Evolutionary conservation across 2,113 vertebrate species (phyloP), one percentile per base, ranked within the genome.

Genomic region (Willisornis vidua): DNA sequence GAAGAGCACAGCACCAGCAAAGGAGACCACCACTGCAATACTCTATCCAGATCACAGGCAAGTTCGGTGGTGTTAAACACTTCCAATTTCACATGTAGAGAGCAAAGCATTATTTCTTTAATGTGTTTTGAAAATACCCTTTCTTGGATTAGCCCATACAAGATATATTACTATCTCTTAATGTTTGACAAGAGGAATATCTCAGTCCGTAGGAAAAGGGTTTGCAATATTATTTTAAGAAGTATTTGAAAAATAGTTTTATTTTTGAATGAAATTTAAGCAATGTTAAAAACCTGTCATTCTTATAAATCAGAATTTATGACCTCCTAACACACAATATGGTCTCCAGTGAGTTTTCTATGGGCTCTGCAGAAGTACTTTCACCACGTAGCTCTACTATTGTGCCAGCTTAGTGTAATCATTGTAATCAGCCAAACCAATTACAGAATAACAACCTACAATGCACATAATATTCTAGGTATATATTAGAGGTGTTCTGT

Each of bases 361-460:
- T 12, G 22, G 12, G 37, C 52, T 91, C 39, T 63, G 13, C 35
- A 52, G 43, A 89, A 74, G n/a, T 65, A 49, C 55, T 83, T 94
- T 73, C 75, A 71, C 48, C 52, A 65, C 67, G 65, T 74, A 86
- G 31, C 41, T 85, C 16, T 22, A 39, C 55, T 81, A 41, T 93
- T 93, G 85, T 88, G 88, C 75, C 83, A 90, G 11, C 59, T 86
- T 84, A 88, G 16, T 45, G 33, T 96, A 96, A 93, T 93, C 63
- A 92, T 92, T 90, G 70, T 90, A 80, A 92, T 94, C 70, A 96
- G 63, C 33, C 61, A 82, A 93, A 79, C 49, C 77, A 92, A 74
- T 86, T 93, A 81, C 79, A 86, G 77, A 72, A 19, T 41, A 86
- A 70, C 41, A 87, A 55, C 29, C 65, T 66, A 51, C 49, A 52